phyloP scores from a whole-genome alignment of 2,797 vertebrate species.

The Acropternis orthonyx region DNA sequence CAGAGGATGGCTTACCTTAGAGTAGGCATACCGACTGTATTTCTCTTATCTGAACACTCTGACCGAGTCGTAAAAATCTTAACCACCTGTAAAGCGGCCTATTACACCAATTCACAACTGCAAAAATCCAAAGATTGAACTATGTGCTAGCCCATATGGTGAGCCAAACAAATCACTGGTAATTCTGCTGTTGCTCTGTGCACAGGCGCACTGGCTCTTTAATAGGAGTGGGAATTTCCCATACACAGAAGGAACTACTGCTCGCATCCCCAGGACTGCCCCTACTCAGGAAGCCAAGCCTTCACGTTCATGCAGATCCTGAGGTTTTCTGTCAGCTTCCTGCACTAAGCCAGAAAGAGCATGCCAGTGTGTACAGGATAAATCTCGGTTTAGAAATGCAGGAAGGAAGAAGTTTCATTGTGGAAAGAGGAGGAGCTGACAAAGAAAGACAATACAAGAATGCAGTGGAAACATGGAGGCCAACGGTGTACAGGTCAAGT shows the following conservation, averaged over 20 bases:
- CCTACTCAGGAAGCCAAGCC: neutral
- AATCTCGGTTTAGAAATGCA: constrained; percentile 14
- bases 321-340: neutral
- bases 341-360: neutral
- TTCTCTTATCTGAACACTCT: neutral
- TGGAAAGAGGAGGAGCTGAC: constrained; percentile 9
- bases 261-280: neutral
- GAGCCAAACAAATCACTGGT: neutral
- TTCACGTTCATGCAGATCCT: neutral
- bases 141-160: neutral
- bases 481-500: neutral
- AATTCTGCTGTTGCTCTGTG: neutral
- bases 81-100: neutral
- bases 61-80: neutral
- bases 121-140: neutral
- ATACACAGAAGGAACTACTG: neutral
- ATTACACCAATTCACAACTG: neutral
- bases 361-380: neutral
- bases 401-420: constrained; percentile 36
- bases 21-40: neutral
- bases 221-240: neutral
- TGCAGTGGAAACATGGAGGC: neutral
- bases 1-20: neutral
- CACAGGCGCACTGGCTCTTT: neutral
- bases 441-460: neutral